These are phyloP conservation scores for Hozukius guyotensis DNA, from an alignment of 2,797 vertebrate genomes.

Conservation along the genomic window DNA sequence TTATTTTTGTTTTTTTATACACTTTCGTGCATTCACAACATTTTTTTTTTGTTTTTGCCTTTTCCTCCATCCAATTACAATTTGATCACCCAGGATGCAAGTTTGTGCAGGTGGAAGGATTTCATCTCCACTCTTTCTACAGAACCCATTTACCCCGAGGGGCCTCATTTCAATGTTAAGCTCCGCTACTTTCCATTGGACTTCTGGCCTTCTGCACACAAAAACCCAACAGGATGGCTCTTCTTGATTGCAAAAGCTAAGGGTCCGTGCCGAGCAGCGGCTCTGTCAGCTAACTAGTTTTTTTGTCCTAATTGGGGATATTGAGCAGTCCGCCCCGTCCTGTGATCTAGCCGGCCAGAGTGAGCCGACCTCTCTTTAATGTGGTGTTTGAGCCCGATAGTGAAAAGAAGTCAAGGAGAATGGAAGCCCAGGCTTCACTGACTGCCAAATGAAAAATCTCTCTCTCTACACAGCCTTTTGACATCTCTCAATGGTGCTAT, in stretches of 20 bases:
- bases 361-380: conserved; percentile 18
- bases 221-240: conserved; percentile 12
- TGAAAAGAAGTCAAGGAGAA: conserved; percentile 39
- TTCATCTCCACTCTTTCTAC: background rate
- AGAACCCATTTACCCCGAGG: conserved; percentile 7
- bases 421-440: conserved; percentile 6
- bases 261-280: conserved; percentile 11
- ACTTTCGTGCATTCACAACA: background rate
- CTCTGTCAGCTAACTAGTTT: conserved; percentile 9
- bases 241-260: conserved; percentile 20
- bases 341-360: conserved; percentile 24
- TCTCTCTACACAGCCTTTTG: conserved; percentile 45
- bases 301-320: conserved; percentile 33
- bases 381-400: background rate
- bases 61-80: background rate
- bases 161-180: conserved; percentile 19
- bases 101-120: background rate
- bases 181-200: conserved; percentile 19
- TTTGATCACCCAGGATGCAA: background rate
- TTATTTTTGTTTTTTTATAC: background rate
- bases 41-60: background rate
- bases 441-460: conserved; percentile 47
- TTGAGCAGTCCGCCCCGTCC: conserved; percentile 27
- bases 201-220: background rate
- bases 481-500: conserved; percentile 53